Conservation (phyloP, 2,797 vertebrate species). For the Paguma larvata region DNA sequence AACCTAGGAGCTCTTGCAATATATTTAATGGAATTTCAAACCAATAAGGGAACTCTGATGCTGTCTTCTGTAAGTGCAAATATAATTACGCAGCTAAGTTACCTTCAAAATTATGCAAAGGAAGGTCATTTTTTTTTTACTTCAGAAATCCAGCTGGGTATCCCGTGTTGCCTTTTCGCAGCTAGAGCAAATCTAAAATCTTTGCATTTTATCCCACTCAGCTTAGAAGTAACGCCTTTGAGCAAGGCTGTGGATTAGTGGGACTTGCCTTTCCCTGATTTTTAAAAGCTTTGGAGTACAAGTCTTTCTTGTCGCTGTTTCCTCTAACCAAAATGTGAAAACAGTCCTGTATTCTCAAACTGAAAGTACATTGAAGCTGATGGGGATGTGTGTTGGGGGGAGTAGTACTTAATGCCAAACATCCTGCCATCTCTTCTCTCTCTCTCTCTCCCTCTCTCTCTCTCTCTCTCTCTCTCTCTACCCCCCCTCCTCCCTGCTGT, state of each 20-base stretch:
- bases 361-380: slow-evolving; percentile 54
- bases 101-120: slow-evolving; percentile 90
- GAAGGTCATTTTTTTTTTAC: slow-evolving; percentile 88
- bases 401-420: neutral
- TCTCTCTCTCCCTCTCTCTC: neutral
- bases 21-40: slow-evolving; percentile 99
- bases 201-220: slow-evolving; percentile 48
- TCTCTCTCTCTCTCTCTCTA: neutral
- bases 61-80: slow-evolving; percentile 93
- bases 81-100: slow-evolving; percentile 93
- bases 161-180: slow-evolving; percentile 69
- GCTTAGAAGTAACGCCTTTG: slow-evolving; percentile 54
- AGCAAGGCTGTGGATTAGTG: neutral
- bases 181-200: slow-evolving; percentile 63
- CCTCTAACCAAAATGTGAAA: slow-evolving; percentile 50
- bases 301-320: slow-evolving; percentile 18
- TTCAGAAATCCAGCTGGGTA: slow-evolving; percentile 68
- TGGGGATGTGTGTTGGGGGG: neutral
- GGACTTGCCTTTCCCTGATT: slow-evolving; percentile 30
- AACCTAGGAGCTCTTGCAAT: slow-evolving; percentile 96
- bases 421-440: no score
- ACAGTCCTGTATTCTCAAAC: neutral
- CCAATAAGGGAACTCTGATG: slow-evolving; percentile 94
- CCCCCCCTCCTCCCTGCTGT: no score
- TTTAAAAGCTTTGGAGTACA: slow-evolving; percentile 44